Percentiles rank a stretch among this genome's conserved stretches.
Evolutionary conservation across 35 echinoderm and acorn worm genomes (phyloP).

Genomic region (Apostichopus californicus): DNA sequence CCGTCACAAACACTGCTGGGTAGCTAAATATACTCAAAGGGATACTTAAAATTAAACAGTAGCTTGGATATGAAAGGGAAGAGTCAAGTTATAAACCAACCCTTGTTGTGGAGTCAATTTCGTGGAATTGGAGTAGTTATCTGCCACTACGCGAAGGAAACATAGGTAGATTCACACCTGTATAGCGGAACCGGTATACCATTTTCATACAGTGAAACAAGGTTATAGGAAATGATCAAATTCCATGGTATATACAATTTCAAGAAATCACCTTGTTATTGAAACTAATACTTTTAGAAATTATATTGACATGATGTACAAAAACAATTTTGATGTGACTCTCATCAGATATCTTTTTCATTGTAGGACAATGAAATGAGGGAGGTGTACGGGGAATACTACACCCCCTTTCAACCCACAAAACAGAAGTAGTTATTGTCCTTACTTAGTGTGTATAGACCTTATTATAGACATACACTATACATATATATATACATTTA

Average conservation of each 20-base stretch:
- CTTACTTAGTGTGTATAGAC: too few species aligned
- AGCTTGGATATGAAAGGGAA: neutral
- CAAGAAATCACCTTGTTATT: conserved; percentile 17
- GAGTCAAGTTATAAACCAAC: neutral
- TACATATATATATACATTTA: too few species aligned
- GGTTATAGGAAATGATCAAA: neutral
- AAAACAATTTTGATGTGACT: neutral
- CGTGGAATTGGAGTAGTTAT: conserved; percentile 4
- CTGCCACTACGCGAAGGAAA: neutral
- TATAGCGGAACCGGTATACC: conserved; percentile 9
- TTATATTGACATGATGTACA: too few species aligned
- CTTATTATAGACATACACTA: too few species aligned
- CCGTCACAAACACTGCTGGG: conserved; percentile 18
- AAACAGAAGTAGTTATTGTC: too few species aligned
- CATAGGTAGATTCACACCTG: conserved; percentile 26
- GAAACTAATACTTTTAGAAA: neutral
- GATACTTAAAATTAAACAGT: neutral
- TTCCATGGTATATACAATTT: conserved; percentile 1
- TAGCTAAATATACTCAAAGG: neutral
- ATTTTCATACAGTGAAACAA: conserved; percentile 7
- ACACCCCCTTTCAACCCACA: too few species aligned
- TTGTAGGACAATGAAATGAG: too few species aligned
- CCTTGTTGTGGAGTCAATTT: conserved; percentile 34
- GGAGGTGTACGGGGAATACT: too few species aligned
- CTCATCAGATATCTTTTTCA: neutral